phyloP scores from a whole-genome alignment of 2,888 invertebrate species.

The Mimas tiliae region DNA sequence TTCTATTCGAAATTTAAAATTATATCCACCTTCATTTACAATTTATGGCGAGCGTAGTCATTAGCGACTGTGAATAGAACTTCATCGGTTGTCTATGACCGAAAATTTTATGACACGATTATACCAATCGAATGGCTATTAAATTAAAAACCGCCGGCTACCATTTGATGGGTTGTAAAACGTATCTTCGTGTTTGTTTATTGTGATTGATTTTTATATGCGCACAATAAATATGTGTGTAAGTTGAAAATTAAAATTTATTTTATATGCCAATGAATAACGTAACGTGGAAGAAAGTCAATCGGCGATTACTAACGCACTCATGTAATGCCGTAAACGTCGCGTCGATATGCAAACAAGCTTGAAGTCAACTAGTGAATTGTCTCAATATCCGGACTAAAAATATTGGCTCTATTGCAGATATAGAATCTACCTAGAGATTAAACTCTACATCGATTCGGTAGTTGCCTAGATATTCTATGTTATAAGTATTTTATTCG shows the following conservation, averaged over 20 bases:
- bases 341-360: too few relatives aligned
- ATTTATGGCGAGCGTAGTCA: slow-evolving; percentile 26
- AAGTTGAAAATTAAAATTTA: slow-evolving; percentile 27
- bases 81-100: slow-evolving; percentile 27
- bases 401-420: background rate
- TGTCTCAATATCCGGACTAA: background rate
- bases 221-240: slow-evolving; percentile 27
- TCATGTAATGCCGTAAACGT: background rate
- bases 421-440: too few relatives aligned
- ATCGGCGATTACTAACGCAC: background rate
- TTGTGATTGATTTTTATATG: slow-evolving; percentile 28
- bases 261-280: slow-evolving; percentile 19
- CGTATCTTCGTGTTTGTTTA: slow-evolving; percentile 27
- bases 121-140: slow-evolving; percentile 27
- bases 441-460: too few relatives aligned
- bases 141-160: slow-evolving; percentile 27
- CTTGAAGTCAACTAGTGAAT: background rate
- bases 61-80: slow-evolving; percentile 28
- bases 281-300: slow-evolving; percentile 20
- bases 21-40: slow-evolving; percentile 15
- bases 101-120: slow-evolving; percentile 27
- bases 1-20: slow-evolving; percentile 1
- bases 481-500: too few relatives aligned
- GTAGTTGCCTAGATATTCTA: too few relatives aligned
- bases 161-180: slow-evolving; percentile 28